Evolutionary conservation across 2,113 vertebrate species (phyloP), one percentile per base, ranked within the genome.

Genomic region (Prinia subflava): DNA sequence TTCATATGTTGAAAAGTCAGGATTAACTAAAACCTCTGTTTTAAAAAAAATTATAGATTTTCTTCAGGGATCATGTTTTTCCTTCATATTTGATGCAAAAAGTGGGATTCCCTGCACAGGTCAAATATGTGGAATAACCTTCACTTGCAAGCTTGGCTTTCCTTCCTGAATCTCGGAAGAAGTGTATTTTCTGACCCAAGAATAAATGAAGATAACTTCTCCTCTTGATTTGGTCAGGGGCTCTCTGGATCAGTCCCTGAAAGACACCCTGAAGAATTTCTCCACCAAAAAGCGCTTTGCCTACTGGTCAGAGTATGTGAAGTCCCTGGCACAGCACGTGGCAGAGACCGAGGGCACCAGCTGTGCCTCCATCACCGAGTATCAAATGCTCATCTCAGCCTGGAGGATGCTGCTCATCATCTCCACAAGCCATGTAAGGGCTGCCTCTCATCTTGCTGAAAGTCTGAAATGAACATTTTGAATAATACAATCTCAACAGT

Each of bases 221-320:
- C 62, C 83, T 96, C 64, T 93, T 86, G 41, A 13, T 83, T 96
- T 80, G 75, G 16, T 33, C 94, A 99, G 99, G 87, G 99, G 98
- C 67, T 99, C 99, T 0, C 97, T 99, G 97, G 99, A 99, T 96
- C 98, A 98, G 95, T 99, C 99, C 30, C 97, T 99, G 83, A 99
- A 99, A 78, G 98, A 99, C 23, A 98, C 97, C 0, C 98, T 99
- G 90, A 98, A 98, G 97, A 99, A 97, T 85, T 99, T 99, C 93
- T 98, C 98, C 86, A 97, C 88, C 4, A 98, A 99, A 13, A 98
- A 98, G 10, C 98, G 99, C 57, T 99, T 99, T 33, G 98, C 99
- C 90, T 99, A 99, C 96, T 99, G 99, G 99, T 99, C 99, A 10
- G 98, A 98, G n/a, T 99, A 99, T 0, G 98, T 99, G 77, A 98